A percentile compares a stretch with the other conserved stretches of the same genome.
These are phyloP conservation scores for Lacerta bilineata DNA, from an alignment of 2,797 vertebrate genomes.

Conservation along the genomic window DNA sequence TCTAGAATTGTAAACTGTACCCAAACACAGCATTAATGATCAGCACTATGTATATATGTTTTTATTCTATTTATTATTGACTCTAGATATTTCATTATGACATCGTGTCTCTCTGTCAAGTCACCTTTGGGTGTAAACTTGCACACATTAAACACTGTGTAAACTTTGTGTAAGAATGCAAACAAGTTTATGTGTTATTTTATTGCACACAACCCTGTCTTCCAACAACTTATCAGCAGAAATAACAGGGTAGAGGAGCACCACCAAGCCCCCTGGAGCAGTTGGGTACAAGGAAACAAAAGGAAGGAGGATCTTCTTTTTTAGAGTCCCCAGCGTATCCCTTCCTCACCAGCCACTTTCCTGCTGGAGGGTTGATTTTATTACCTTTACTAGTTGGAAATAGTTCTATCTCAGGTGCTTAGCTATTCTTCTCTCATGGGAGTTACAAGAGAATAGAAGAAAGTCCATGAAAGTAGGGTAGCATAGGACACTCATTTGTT, in stretches of 20 bases:
- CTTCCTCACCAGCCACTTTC: not conserved
- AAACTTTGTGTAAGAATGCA: not conserved
- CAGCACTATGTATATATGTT: not conserved
- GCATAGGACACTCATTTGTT: rapidly evolving
- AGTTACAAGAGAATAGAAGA: not conserved
- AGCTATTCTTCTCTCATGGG: not conserved
- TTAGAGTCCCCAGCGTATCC: not conserved
- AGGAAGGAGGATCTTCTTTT: not conserved
- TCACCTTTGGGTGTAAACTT: not conserved
- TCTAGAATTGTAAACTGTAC: not conserved
- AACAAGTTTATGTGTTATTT: not conserved
- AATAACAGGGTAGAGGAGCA: not conserved
- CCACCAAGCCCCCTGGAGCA: not conserved
- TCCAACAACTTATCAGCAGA: not conserved
- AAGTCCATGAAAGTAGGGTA: not conserved
- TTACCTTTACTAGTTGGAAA: not conserved
- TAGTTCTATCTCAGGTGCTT: not conserved
- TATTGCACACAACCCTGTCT: not conserved
- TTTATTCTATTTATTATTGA: not conserved
- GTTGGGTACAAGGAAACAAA: not conserved
- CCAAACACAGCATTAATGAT: not conserved
- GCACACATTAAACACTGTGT: not conserved
- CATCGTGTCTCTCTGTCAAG: not conserved
- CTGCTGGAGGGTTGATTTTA: not conserved
- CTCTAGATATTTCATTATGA: not conserved